These are phyloP conservation scores for Oncorhynchus keta DNA, from an alignment of 2,113 vertebrate species.

Conservation along the genomic window DNA sequence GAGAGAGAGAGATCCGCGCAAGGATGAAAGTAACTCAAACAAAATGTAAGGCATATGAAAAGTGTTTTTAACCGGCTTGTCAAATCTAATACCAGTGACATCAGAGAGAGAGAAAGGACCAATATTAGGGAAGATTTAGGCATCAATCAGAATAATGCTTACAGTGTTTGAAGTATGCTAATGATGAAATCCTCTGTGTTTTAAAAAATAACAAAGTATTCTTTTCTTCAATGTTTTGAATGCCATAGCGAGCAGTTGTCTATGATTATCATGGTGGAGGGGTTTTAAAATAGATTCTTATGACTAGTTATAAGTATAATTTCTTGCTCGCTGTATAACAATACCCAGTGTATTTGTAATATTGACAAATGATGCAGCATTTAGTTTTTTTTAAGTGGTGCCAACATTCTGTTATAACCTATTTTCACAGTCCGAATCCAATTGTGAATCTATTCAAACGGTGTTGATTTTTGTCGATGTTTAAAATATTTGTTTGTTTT, in stretches of 20 bases:
- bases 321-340: conserved; percentile 95
- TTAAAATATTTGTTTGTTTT: conserved; percentile 81
- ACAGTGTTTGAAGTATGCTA: conserved; percentile 99
- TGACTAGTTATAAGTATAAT: conserved; percentile 79
- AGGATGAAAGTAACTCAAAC: conserved; percentile 67
- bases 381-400: conserved; percentile 82
- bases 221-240: conserved; percentile 83
- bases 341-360: conserved; percentile 94
- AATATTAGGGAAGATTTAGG: conserved; percentile 61
- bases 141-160: conserved; percentile 90
- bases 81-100: conserved; percentile 51
- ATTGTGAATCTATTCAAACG: conserved; percentile 60
- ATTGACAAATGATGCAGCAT: conserved; percentile 92
- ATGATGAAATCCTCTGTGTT: conserved; percentile 94
- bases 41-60: conserved; percentile 72
- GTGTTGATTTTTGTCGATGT: conserved; percentile 71
- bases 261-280: conserved; percentile 89
- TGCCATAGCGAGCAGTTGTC: conserved; percentile 86
- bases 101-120: conserved; percentile 29
- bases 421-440: conserved; percentile 85
- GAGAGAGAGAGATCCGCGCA: conserved; percentile 38
- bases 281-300: conserved; percentile 90
- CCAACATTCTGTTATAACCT: conserved; percentile 81
- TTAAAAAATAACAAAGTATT: conserved; percentile 85
- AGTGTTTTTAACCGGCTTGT: conserved; percentile 53